Conservation (phyloP, 2,113 vertebrate genomes). For the Syngnathoides biaculeatus region DNA sequence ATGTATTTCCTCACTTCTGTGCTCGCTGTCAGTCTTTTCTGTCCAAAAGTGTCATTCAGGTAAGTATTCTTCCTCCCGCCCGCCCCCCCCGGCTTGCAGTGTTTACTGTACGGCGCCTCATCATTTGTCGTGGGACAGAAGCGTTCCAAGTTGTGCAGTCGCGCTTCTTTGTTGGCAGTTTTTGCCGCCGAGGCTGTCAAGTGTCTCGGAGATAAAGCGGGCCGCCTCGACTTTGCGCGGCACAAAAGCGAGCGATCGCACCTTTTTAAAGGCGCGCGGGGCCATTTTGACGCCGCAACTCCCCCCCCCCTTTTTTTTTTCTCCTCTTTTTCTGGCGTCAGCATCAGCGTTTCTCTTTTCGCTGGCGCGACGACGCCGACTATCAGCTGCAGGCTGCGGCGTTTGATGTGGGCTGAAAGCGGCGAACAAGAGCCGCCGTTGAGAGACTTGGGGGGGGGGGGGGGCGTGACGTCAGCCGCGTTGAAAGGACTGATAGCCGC, state of each 20-base stretch:
- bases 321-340: neutral
- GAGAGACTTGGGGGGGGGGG: too few species aligned
- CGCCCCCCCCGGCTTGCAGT: constrained; percentile 13
- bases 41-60: constrained; percentile 23
- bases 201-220: constrained; percentile 19
- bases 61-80: constrained; percentile 14
- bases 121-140: constrained; percentile 46
- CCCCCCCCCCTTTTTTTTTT: neutral
- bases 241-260: constrained; percentile 40
- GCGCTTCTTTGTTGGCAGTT: constrained; percentile 40
- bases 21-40: constrained; percentile 22
- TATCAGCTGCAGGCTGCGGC: neutral
- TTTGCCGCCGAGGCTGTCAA: constrained; percentile 31
- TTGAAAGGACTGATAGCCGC: constrained; percentile 41
- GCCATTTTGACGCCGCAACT: constrained; percentile 16
- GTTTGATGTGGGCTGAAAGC: constrained; percentile 7
- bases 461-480: constrained; percentile 36
- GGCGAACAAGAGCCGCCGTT: constrained; percentile 14
- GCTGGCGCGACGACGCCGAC: neutral
- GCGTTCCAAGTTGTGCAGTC: constrained; percentile 43
- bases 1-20: neutral
- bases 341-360: constrained; percentile 24
- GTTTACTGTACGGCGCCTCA: constrained; percentile 39
- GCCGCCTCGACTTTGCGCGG: neutral
- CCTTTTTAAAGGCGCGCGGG: constrained; percentile 24